A percentile compares a stretch with the other conserved stretches of the same genome.
Evolutionary conservation across 2,113 vertebrate genomes (phyloP).

Genomic region (Ciconia stormi): DNA sequence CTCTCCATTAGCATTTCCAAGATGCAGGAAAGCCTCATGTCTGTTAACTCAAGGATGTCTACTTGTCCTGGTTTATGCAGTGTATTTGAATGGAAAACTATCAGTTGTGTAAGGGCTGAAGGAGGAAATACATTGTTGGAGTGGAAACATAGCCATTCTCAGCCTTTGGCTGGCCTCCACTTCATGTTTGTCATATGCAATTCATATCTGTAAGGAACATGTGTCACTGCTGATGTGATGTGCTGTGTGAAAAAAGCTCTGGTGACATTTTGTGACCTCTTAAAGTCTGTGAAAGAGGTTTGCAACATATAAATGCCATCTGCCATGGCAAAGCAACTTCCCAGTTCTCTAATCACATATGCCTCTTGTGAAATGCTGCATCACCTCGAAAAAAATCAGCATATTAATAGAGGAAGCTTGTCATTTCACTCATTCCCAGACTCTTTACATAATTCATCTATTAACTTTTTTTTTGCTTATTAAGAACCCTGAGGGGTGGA

Average conservation of each 20-base stretch:
- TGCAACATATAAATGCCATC: constrained; percentile 21
- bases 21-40: background rate
- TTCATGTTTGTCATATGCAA: background rate
- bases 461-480: constrained; percentile 10
- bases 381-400: constrained; percentile 4
- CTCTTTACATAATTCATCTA: constrained; percentile 45
- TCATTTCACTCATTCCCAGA: constrained; percentile 14
- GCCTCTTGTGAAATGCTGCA: constrained; percentile 37
- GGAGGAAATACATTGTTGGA: background rate
- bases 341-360: background rate
- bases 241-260: constrained; percentile 28
- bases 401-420: constrained; percentile 37
- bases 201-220: background rate
- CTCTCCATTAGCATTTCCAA: background rate
- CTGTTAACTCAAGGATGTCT: background rate
- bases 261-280: constrained; percentile 46
- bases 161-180: background rate
- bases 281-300: background rate
- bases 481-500: constrained; percentile 6
- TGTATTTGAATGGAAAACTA: background rate
- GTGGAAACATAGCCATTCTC: background rate
- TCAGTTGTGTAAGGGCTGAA: background rate
- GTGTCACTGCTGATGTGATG: constrained; percentile 30
- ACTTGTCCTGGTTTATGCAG: background rate
- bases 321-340: background rate